Conservation (phyloP, 2,113 vertebrate species). For the Cranoglanis bouderius region DNA sequence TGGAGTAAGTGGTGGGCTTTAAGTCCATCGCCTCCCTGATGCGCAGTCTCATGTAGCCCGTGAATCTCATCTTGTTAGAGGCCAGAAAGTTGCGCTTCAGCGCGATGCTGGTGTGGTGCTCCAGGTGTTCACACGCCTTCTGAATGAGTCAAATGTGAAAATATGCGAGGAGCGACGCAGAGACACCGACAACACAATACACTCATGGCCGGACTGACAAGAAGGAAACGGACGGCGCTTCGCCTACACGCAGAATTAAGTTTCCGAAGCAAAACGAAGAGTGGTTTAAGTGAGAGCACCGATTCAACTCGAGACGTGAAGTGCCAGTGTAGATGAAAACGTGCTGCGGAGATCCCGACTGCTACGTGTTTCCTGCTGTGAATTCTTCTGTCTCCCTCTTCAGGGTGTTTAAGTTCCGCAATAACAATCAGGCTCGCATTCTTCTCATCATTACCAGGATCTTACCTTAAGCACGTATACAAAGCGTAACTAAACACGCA, state of each 20-base stretch:
- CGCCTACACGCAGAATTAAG: neutral
- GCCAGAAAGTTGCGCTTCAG: neutral
- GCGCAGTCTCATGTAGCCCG: slow-evolving; percentile 87
- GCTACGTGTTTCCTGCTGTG: neutral
- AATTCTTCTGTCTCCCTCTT: neutral
- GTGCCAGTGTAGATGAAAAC: neutral
- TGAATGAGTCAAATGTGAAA: neutral
- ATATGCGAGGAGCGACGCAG: neutral
- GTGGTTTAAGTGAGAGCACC: too few relatives aligned
- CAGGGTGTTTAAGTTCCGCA: slow-evolving; percentile 18
- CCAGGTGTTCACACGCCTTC: neutral
- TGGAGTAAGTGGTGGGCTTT: slow-evolving; percentile 89
- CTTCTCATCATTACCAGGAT: slow-evolving; percentile 5
- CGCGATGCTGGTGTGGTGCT: neutral
- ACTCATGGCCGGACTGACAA: slow-evolving; percentile 25
- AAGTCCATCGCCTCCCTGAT: slow-evolving; percentile 90
- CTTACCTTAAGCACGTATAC: slow-evolving; percentile 8
- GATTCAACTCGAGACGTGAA: neutral
- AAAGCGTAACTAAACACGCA: neutral
- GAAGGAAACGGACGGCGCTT: neutral
- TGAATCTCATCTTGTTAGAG: slow-evolving; percentile 85
- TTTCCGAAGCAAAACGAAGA: neutral
- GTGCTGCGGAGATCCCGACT: neutral
- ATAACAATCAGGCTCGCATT: neutral
- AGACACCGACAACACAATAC: neutral